These are phyloP conservation scores for Silurus glanis DNA, from an alignment of 2,113 vertebrate species.

Conservation along the genomic window DNA sequence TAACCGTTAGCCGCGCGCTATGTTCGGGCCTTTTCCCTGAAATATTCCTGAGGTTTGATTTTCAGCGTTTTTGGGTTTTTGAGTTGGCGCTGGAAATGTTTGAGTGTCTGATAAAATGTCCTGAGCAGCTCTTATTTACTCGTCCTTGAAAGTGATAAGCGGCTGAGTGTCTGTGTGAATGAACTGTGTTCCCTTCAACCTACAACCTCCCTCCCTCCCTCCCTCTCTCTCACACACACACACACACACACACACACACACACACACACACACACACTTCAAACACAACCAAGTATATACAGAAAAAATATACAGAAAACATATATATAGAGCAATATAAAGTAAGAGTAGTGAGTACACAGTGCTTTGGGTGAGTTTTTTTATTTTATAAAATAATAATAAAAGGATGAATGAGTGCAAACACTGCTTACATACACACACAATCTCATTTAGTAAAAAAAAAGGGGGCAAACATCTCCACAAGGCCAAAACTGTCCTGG, in stretches of 20 bases:
- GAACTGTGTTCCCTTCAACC: slow-evolving; percentile 77
- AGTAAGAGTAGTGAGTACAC: background rate
- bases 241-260: background rate
- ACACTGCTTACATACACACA: background rate
- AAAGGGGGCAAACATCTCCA: background rate
- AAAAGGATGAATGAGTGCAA: background rate
- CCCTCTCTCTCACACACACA: background rate
- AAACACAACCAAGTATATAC: no score
- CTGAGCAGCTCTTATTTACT: slow-evolving; percentile 74
- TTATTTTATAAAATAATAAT: background rate
- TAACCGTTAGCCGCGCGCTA: background rate
- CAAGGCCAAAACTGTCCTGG: background rate
- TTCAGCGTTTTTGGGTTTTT: slow-evolving; percentile 46
- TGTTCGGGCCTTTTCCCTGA: background rate
- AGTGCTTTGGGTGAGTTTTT: background rate
- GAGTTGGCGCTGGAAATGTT: slow-evolving; percentile 64
- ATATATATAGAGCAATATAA: no score
- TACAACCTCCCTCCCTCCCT: no score
- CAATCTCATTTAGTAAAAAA: background rate
- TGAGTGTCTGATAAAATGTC: slow-evolving; percentile 74
- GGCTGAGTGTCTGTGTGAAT: slow-evolving; percentile 76
- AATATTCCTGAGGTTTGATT: slow-evolving; percentile 14
- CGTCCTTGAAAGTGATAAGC: slow-evolving; percentile 79
- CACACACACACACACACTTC: background rate
- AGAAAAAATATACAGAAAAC: no score